phyloP scores from a whole-genome alignment of 2,888 invertebrate genomes.

The Synanthedon myopaeformis region DNA sequence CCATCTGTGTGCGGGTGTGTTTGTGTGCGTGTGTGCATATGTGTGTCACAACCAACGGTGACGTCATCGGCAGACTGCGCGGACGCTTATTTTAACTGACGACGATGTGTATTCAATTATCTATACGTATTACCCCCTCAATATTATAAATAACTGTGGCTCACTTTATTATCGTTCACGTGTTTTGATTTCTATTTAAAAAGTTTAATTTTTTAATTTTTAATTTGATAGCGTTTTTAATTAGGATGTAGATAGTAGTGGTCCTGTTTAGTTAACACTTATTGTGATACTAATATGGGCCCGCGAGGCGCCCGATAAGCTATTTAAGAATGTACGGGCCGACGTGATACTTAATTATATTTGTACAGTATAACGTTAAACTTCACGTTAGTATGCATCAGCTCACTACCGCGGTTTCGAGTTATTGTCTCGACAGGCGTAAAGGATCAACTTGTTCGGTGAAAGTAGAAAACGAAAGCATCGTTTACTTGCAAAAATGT shows the following conservation, averaged over 20 bases:
- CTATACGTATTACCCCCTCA: neutral
- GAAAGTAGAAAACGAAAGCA: no score
- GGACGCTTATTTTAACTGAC: slow-evolving; percentile 10
- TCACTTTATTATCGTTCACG: slow-evolving; percentile 1
- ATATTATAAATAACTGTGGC: neutral
- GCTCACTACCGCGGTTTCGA: no score
- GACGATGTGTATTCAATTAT: slow-evolving; percentile 2
- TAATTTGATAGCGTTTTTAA: neutral
- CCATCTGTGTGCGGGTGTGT: neutral
- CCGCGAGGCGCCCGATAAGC: slow-evolving; percentile 49
- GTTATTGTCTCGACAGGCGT: no score
- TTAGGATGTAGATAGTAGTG: slow-evolving; percentile 9
- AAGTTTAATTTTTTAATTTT: neutral
- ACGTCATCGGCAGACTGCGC: slow-evolving; percentile 2
- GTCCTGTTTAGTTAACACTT: slow-evolving; percentile 55
- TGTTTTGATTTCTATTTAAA: neutral
- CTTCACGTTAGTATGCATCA: no score
- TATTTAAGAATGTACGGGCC: slow-evolving; percentile 30
- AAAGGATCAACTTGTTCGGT: no score
- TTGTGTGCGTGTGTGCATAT: neutral
- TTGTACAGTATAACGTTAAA: neutral
- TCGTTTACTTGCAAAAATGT: no score
- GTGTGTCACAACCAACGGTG: slow-evolving; percentile 4
- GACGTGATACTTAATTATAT: slow-evolving; percentile 6
- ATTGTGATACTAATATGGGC: slow-evolving; percentile 64